phyloP scores from a whole-genome alignment of 2,888 invertebrate genomes.

The Artemia sinica region DNA sequence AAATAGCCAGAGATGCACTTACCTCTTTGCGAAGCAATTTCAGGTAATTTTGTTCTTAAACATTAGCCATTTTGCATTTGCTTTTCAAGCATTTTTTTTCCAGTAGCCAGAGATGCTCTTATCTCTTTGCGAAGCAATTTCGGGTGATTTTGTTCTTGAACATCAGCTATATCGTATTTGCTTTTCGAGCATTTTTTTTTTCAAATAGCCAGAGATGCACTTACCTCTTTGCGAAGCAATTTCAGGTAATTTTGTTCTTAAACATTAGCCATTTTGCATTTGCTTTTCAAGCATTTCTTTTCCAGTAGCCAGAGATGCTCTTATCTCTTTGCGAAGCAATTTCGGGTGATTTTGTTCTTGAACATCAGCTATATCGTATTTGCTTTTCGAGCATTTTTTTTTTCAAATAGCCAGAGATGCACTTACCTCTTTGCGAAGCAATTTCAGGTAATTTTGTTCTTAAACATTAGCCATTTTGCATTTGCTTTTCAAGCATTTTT shows the following conservation, averaged over 20 bases:
- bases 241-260: constrained; percentile 26
- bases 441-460: constrained; percentile 27
- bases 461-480: too few relatives aligned
- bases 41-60: constrained; percentile 23
- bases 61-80: too few relatives aligned
- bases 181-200: constrained; percentile 21
- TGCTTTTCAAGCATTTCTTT: constrained; percentile 20
- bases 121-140: constrained; percentile 31
- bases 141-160: constrained; percentile 23
- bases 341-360: constrained; percentile 26
- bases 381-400: too few relatives aligned
- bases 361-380: too few relatives aligned
- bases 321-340: constrained; percentile 31
- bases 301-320: constrained; percentile 31
- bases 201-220: constrained; percentile 31
- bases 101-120: constrained; percentile 32
- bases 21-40: constrained; percentile 31
- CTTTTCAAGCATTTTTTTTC: constrained; percentile 21
- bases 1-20: constrained; percentile 32
- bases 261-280: too few relatives aligned
- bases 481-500: too few relatives aligned
- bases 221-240: constrained; percentile 31
- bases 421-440: constrained; percentile 30
- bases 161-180: too few relatives aligned
- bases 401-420: constrained; percentile 32